Conservation (phyloP, 2,113 vertebrate species). For the Epinephelus lanceolatus region DNA sequence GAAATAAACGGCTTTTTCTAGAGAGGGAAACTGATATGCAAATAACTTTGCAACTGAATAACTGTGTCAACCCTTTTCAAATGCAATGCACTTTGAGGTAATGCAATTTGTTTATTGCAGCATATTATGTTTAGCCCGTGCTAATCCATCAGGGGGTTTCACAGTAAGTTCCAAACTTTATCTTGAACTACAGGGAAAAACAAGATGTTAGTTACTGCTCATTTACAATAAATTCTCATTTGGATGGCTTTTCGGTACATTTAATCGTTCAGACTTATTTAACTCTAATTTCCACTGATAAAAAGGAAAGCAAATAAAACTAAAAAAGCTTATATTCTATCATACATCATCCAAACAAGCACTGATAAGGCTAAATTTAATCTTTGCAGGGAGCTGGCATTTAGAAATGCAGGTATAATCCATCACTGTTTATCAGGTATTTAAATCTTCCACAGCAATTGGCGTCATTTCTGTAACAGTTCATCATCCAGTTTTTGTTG, state of each 20-base stretch:
- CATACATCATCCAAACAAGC: slow-evolving; percentile 3
- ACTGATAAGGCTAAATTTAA: not conserved
- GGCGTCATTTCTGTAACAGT: slow-evolving; percentile 14
- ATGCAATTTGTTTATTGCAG: slow-evolving; percentile 36
- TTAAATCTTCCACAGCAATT: slow-evolving; percentile 13
- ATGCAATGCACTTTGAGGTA: slow-evolving; percentile 12
- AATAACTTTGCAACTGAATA: slow-evolving; percentile 13
- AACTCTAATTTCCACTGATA: not conserved
- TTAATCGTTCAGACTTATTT: not conserved
- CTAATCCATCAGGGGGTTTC: slow-evolving; percentile 12
- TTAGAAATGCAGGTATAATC: slow-evolving; percentile 21
- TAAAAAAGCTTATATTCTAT: not conserved
- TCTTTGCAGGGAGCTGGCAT: slow-evolving; percentile 9
- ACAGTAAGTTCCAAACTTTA: slow-evolving; percentile 1
- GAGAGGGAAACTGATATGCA: not conserved
- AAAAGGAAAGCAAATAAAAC: not conserved
- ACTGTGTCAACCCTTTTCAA: slow-evolving; percentile 32
- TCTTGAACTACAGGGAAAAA: slow-evolving; percentile 18
- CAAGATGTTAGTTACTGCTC: not conserved
- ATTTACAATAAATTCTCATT: not conserved
- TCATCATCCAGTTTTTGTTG: slow-evolving; percentile 24
- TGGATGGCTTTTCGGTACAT: not conserved
- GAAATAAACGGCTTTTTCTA: not conserved
- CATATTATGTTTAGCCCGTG: slow-evolving; percentile 8
- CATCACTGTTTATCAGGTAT: slow-evolving; percentile 8